Conservation (phyloP, 2,113 vertebrate species). For the Zosterops borbonicus region DNA sequence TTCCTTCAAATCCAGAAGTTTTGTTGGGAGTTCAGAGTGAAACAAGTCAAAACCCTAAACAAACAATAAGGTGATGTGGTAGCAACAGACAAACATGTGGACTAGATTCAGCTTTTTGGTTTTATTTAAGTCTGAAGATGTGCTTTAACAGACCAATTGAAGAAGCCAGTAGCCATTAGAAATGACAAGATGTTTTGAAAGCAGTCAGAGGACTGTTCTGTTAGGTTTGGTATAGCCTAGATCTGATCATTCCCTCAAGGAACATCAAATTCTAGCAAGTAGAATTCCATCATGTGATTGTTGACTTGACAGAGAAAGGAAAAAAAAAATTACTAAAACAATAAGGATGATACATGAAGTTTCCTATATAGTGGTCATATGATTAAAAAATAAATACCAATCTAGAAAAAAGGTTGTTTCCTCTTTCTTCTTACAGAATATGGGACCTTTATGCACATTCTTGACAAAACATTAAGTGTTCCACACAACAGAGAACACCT, state of each 20-base stretch:
- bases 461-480: slow-evolving; percentile 71
- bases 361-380: slow-evolving; percentile 77
- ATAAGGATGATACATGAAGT: slow-evolving; percentile 47
- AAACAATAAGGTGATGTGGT: slow-evolving; percentile 43
- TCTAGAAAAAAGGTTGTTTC: slow-evolving; percentile 60
- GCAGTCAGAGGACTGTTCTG: slow-evolving; percentile 59
- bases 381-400: slow-evolving; percentile 78
- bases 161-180: slow-evolving; percentile 57
- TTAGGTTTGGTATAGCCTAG: slow-evolving; percentile 67
- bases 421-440: slow-evolving; percentile 63
- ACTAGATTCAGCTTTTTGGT: slow-evolving; percentile 71
- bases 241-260: slow-evolving; percentile 29
- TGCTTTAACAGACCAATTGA: slow-evolving; percentile 70
- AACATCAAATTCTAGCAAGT: slow-evolving; percentile 33
- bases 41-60: slow-evolving; percentile 68
- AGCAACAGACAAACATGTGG: slow-evolving; percentile 67
- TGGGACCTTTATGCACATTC: slow-evolving; percentile 59
- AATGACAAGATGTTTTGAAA: slow-evolving; percentile 52
- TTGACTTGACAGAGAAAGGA: slow-evolving; percentile 57
- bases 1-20: slow-evolving; percentile 65
- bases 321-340: slow-evolving; percentile 51
- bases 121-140: slow-evolving; percentile 72
- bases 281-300: slow-evolving; percentile 41
- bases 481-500: slow-evolving; percentile 71
- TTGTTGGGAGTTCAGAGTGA: slow-evolving; percentile 57